A percentile compares a stretch with the other conserved stretches of the same genome.
Conservation (phyloP, 2,888 invertebrate genomes). For the Lasioglossum lativentre region DNA sequence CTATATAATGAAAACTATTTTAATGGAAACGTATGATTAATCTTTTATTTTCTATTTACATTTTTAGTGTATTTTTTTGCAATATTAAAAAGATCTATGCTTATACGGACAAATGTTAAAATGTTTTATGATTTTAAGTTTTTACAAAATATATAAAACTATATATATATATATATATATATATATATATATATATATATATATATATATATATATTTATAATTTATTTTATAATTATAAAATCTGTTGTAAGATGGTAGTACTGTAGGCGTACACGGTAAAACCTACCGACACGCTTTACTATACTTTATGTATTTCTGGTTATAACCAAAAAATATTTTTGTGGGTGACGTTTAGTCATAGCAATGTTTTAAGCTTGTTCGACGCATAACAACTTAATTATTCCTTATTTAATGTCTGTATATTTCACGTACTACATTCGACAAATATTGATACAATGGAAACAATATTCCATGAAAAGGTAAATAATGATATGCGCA, state of each 20-base stretch:
- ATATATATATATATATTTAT: neutral
- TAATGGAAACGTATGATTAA: neutral
- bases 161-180: too few species aligned
- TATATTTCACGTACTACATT: conserved; percentile 18
- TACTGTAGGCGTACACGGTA: conserved; percentile 8
- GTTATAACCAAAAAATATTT: conserved; percentile 77
- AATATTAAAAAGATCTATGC: neutral
- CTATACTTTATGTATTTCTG: conserved; percentile 42
- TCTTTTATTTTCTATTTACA: neutral
- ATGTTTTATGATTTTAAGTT: neutral
- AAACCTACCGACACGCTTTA: conserved; percentile 3
- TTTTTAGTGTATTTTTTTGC: neutral
- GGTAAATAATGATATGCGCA: conserved; percentile 67
- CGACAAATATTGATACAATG: conserved; percentile 68
- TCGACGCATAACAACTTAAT: conserved; percentile 55
- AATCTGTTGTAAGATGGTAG: conserved; percentile 39
- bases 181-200: neutral
- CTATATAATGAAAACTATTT: conserved; percentile 7
- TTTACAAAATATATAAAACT: neutral
- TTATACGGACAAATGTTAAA: neutral
- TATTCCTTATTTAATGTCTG: conserved; percentile 53
- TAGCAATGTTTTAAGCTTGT: conserved; percentile 59
- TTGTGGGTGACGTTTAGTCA: conserved; percentile 79
- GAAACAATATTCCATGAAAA: conserved; percentile 83
- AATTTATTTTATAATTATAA: neutral